A percentile compares a stretch with the other conserved stretches of the same genome.
phyloP scores from a whole-genome alignment of 2,888 invertebrate species.

The Ichneumoninae sp. region DNA sequence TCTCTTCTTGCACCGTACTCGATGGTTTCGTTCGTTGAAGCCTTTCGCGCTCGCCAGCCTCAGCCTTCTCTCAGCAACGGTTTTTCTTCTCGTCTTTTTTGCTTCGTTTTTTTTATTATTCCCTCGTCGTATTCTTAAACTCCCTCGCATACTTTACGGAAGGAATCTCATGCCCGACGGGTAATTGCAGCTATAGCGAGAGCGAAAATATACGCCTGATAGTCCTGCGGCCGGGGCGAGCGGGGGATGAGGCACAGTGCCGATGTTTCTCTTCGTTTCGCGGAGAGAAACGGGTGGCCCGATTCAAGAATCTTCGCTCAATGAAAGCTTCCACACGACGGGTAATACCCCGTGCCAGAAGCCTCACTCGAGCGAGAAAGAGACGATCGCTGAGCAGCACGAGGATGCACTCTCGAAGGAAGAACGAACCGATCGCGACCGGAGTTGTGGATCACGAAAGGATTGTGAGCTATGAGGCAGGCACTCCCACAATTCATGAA shows the following conservation, averaged over 20 bases:
- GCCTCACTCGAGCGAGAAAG: conserved; percentile 25
- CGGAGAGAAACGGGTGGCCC: conserved; percentile 54
- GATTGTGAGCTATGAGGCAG: conserved; percentile 54
- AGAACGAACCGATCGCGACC: neutral
- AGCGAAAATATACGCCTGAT: conserved; percentile 65
- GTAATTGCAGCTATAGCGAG: conserved; percentile 66
- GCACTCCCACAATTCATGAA: conserved; percentile 65
- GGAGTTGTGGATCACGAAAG: conserved; percentile 38
- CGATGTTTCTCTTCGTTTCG: conserved; percentile 50
- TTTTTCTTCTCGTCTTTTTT: conserved; percentile 18
- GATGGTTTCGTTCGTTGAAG: conserved; percentile 29
- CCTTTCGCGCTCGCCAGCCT: conserved; percentile 19
- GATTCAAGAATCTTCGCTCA: conserved; percentile 64
- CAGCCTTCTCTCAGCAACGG: neutral
- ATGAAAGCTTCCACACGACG: conserved; percentile 57
- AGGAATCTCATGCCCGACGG: conserved; percentile 64
- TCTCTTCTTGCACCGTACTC: conserved; percentile 30
- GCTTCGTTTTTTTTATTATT: conserved; percentile 25
- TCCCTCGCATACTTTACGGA: conserved; percentile 68
- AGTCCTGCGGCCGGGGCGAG: neutral
- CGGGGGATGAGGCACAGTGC: neutral
- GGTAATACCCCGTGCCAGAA: conserved; percentile 41
- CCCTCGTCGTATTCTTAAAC: conserved; percentile 30
- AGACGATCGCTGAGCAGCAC: conserved; percentile 21
- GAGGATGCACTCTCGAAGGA: conserved; percentile 13